Conservation (phyloP, 2,888 invertebrate species). For the Ptychoptera albimana region DNA sequence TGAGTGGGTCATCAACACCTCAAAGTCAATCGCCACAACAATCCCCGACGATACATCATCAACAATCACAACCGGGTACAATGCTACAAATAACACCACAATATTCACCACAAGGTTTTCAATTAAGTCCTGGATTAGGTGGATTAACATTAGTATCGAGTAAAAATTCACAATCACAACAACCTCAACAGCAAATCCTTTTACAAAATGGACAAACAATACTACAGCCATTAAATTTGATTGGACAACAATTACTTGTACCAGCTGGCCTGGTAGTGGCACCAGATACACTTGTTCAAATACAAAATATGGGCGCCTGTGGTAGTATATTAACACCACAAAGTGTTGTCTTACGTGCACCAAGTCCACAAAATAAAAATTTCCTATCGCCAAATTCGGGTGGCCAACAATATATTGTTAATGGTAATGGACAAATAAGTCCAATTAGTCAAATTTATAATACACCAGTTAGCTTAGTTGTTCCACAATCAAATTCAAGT, state of each 20-base stretch:
- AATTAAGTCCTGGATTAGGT: constrained; percentile 60
- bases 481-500: constrained; percentile 26
- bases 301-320: constrained; percentile 58
- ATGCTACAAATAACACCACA: constrained; percentile 45
- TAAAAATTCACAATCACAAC: constrained; percentile 33
- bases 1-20: constrained; percentile 7
- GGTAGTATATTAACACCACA: constrained; percentile 49
- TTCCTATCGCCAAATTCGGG: constrained; percentile 48
- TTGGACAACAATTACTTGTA: constrained; percentile 70
- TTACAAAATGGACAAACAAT: constrained; percentile 44
- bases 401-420: constrained; percentile 52
- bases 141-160: constrained; percentile 42
- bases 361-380: constrained; percentile 55
- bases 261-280: constrained; percentile 78
- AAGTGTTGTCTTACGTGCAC: constrained; percentile 65
- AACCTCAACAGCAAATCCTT: constrained; percentile 28
- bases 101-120: constrained; percentile 61
- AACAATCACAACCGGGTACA: constrained; percentile 36
- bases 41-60: constrained; percentile 17
- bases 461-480: constrained; percentile 28
- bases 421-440: constrained; percentile 61
- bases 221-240: constrained; percentile 60
- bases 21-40: constrained; percentile 25
- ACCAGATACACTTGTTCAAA: constrained; percentile 56
- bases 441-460: constrained; percentile 40